Base-by-base conservation (phyloP, 1,140 invertebrate species). In the Chironomus striatipennis region DNA sequence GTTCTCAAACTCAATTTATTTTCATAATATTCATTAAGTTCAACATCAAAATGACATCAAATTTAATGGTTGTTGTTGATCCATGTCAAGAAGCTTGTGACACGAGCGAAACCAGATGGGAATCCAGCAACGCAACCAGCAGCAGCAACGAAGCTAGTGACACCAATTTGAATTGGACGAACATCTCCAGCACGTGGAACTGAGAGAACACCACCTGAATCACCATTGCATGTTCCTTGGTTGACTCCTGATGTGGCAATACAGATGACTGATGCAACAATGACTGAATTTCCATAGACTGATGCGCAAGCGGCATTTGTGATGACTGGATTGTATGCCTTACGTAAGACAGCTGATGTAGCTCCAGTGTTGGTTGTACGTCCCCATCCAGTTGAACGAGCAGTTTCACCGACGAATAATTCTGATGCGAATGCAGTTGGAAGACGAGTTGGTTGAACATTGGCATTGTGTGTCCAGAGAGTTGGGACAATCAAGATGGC, bases 81-180 rank as follows among this genome's bases (percentile, higher is more conserved):
- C 82, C 82, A 83, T 67, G 80, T 73, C 67, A 78, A 47, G 75
- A 82, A 83, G 73, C 77, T 74, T 7, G 80, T 80, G 73, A 81
- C 77, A 20, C 82, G 76, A 42, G 81, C 80, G 76, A 82, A 83
- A 9, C 81, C 82, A 42, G 79, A 78, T 18, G 82, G 80, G 17
- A 78, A 79, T 15, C 82, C 82, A 73, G 76, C 75, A 18, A 83
- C 80, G 76, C 85, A 86, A 21, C 85, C 85, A 6, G 78, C 76
- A 43, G 76, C 76, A 72, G 82, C 78, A 57, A 85, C 85, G 75
- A 86, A 87, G 1, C 85, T 86, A 1, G 82, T 82, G 64, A 85
- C 75, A 74, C 86, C 86, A 43, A 86, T 80, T 70, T 70, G 65
- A 17, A 80, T 18, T 1, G 74, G 24, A 65, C 78, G 74, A 0